Base-by-base conservation (phyloP, 2,113 vertebrate genomes). In the Sander vitreus region DNA sequence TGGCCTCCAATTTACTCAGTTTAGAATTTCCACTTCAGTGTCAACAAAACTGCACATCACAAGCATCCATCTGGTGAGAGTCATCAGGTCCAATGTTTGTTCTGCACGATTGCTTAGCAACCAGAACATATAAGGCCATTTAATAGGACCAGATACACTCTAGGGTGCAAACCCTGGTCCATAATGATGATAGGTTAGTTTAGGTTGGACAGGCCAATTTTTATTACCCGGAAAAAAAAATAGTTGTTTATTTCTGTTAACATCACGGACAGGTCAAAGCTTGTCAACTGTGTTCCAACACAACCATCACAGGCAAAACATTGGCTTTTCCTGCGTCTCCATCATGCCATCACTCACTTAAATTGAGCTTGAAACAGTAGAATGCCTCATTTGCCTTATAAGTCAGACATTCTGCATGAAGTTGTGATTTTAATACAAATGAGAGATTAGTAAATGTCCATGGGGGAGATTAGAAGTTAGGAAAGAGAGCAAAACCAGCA, bases 371-470 rank as follows among this genome's bases (percentile, higher is more conserved):
- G 64, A 85, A 82, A 83, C 73, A 75, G 63, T 71, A 85, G 78
- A 85, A 65, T 65, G 76, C 74, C 54, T 77, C 60, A 73, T 88
- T 85, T 76, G 58, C 66, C 67, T 80, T 60, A 70, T 58, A 68
- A 89, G 65, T 50, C 33, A 74, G 39, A 73, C 70, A 81, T 68
- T 71, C 69, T 82, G 83, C 59, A 70, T 80, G 64, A 85, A 87
- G 82, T 76, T 87, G 77, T 85, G 76, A 77, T 85, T 84, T 76
- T 79, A 90, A 92, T 90, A 88, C 83, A 88, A 89, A 92, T 85
- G 86, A 85, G 82, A 83, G 89, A 88, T 90, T 88, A 87, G 65
- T 63, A n/a, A 63, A 75, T 73, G 76, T 88, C 84, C 80, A 76
- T 70, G 76, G 81, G 76, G 81, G 73, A 87, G 79, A 88, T 85